Evolutionary conservation across 2,888 invertebrate species (phyloP), one percentile per base, ranked within the genome.

Genomic region (Tridacna gigas): DNA sequence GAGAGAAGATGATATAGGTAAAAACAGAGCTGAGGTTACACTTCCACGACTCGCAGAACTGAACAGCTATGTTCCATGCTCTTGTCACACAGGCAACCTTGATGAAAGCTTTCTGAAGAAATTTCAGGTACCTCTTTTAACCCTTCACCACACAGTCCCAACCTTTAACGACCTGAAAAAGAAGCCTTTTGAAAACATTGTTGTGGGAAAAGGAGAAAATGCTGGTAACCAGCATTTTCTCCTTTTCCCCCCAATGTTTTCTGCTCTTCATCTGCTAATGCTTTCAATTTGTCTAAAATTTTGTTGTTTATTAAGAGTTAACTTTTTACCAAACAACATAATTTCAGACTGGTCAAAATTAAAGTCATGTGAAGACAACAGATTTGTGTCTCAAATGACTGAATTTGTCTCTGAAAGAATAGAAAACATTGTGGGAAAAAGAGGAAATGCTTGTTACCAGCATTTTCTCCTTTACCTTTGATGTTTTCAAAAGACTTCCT

Each of bases 51-150:
- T 99, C 69, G 96, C 97, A 0, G 98, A 99, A 94, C 95, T 99
- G 74, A 99, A 99, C 95, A 97, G 96, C 92, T 99, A 99, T 95
- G 99, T 99, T 69, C 97, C 97, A 37, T 98, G 98, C 0, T 96
- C 96, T 37, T 95, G 97, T 11, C 96, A 97, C 93, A 97, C 97
- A 0, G 97, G 97, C 0, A 95, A 96, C 0, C 95, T 99, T 47
- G 96, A 96, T 26, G 97, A 97, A 83, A 97, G 97, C 0, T 97
- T 97, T 91, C 95, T 99, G 26, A 96, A 96, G 89, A 90, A 94
- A 60, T 96, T 95, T 87, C 95, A 95, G 91, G 93, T 93, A 82
- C 82, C 63, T 80, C 15, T 56, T 56, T 13, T 9, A 37, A 37
- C 7, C 37, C 37, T 37, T 37, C 7, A 2, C 37, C 37, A 37